A percentile compares a stretch with the other conserved stretches of the same genome.
phyloP scores from a whole-genome alignment of 2,888 invertebrate species.

The Brachylomia viminalis region DNA sequence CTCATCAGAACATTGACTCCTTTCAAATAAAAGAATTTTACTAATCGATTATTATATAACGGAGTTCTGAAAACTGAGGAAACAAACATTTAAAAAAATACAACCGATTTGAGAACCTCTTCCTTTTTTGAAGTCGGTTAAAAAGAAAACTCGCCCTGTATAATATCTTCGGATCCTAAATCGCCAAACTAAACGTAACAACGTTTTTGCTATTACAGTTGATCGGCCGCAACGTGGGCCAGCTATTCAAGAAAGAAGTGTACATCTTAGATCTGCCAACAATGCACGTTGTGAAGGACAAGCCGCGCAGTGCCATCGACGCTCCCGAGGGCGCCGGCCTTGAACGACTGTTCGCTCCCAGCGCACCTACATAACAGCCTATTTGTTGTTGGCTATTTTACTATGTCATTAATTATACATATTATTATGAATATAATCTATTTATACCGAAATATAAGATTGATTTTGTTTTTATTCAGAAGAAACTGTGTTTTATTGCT shows the following conservation, averaged over 20 bases:
- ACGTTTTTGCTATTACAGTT: conserved; percentile 86
- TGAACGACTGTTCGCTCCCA: conserved; percentile 80
- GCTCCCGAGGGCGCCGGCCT: conserved; percentile 80
- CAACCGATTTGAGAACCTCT: too few relatives aligned
- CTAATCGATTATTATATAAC: too few relatives aligned
- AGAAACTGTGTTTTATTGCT: background rate
- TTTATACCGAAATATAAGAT: conserved; percentile 70
- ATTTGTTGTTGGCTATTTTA: conserved; percentile 62
- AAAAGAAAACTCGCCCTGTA: too few relatives aligned
- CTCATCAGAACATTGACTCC: too few relatives aligned
- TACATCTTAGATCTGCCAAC: conserved; percentile 96
- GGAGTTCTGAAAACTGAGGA: too few relatives aligned
- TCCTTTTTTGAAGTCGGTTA: too few relatives aligned
- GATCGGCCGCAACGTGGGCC: conserved; percentile 96
- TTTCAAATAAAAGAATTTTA: too few relatives aligned
- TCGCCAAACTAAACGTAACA: background rate
- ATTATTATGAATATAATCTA: conserved; percentile 78
- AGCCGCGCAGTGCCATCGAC: conserved; percentile 81
- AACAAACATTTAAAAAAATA: too few relatives aligned
- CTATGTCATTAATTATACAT: conserved; percentile 73
- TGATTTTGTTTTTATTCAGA: conserved; percentile 43
- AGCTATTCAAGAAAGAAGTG: conserved; percentile 96
- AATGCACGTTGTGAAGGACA: conserved; percentile 85
- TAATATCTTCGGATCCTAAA: background rate
- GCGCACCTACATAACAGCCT: conserved; percentile 79